Evolutionary conservation across 2,888 invertebrate genomes (phyloP), one percentile per base, ranked within the genome.

Genomic region (Noctua pronuba): DNA sequence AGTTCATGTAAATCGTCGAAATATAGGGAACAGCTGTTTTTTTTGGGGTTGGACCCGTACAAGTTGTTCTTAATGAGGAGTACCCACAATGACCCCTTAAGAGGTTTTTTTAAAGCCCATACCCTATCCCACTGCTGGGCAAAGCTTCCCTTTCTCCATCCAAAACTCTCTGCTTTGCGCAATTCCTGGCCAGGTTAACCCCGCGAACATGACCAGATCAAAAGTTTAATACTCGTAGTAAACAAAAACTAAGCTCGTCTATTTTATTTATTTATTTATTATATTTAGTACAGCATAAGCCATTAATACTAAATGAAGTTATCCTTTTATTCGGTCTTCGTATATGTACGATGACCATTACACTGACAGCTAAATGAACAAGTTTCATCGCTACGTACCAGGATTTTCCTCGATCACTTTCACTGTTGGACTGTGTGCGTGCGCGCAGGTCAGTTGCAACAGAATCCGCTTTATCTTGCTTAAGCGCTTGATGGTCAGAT

Each of bases 331-430:
- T n/a, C n/a, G n/a, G n/a, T n/a, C n/a, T n/a, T n/a, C n/a, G 7
- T 31, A 28, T 38, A 31, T 64, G 38, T 38, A 41, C 65, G 65
- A 18, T 5, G 41, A n/a, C 41, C 65, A 41, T 65, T 18, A 65
- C 31, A 73, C 71, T 82, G 73, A 81, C 74, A 71, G 80, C 76
- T 68, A 87, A 88, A 84, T 86, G 77, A 86, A 85, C 88, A 86
- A 86, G 87, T 88, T 88, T 71, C 84, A 78, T 85, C 64, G 83
- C 68, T 77, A 78, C 79, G 69, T 69, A 88, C 81, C 88, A 89
- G 91, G 91, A 91, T 91, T 91, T 91, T 90, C 91, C 90, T 90
- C 76, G 72, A 88, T 79, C 58, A 91, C 91, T 91, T 91, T 91
- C 91, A 91, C 91, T 88, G 73, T 58, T 68, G 31, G 73, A n/a